Conservation (phyloP, 2,888 invertebrate genomes). For the Tubulanus polymorphus region DNA sequence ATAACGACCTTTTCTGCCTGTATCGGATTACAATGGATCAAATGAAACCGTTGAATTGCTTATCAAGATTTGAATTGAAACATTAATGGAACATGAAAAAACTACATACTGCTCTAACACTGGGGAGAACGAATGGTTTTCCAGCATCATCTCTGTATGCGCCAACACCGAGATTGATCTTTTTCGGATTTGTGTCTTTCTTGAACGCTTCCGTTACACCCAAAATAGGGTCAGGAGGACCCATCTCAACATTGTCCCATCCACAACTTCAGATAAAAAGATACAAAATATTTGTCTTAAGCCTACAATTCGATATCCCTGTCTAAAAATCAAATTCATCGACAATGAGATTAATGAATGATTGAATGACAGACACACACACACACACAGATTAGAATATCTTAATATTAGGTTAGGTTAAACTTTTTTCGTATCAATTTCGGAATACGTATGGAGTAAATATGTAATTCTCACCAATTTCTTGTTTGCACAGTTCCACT, state of each 20-base stretch:
- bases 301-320: too few species aligned
- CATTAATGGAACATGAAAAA: neutral
- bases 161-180: slow-evolving; percentile 84
- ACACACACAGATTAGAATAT: too few species aligned
- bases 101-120: slow-evolving; percentile 60
- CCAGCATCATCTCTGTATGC: slow-evolving; percentile 97
- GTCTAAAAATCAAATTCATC: too few species aligned
- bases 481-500: too few species aligned
- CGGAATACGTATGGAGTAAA: too few species aligned
- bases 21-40: slow-evolving; percentile 19
- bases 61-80: neutral
- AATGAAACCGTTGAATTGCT: neutral
- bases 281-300: neutral
- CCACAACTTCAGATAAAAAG: slow-evolving; percentile 28
- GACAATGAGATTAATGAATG: too few species aligned
- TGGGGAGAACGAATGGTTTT: slow-evolving; percentile 90
- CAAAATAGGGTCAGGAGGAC: slow-evolving; percentile 96
- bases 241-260: slow-evolving; percentile 77
- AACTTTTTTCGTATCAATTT: too few species aligned
- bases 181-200: slow-evolving; percentile 81
- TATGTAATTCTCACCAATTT: too few species aligned
- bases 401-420: too few species aligned
- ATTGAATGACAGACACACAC: too few species aligned
- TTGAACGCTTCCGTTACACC: slow-evolving; percentile 97
- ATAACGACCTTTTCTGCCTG: slow-evolving; percentile 79